Base-by-base conservation (phyloP, 2,888 invertebrate species). In the Diplolepis rosae region DNA sequence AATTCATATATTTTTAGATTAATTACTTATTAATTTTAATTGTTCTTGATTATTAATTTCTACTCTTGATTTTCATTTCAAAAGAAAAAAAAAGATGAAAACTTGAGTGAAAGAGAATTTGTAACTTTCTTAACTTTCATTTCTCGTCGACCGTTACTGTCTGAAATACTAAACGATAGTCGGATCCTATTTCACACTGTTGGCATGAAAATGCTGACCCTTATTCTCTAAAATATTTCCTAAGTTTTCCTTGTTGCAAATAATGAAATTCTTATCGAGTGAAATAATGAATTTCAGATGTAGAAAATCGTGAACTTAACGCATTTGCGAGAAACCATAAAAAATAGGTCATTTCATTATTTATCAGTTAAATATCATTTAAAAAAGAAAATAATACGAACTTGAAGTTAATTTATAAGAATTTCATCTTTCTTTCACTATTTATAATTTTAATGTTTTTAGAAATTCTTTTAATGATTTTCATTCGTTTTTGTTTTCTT, bases 151-250 rank as follows among this genome's bases (percentile, higher is more conserved):
- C 61, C 61, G n/a, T n/a, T n/a, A n/a, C n/a, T n/a, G n/a, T n/a
- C n/a, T n/a, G 61, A 61, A 61, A 35, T 61, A 61, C 24, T 27
- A 11, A 32, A 35, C 15, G 27, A 51, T 27, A 28, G 13, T 52
- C 9, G 13, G 18, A 18, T 56, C 7, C 22, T n/a, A 6, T 61
- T 61, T 27, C 39, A 39, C 39, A 5, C n/a, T 22, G 22, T 24
- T 13, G 24, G 22, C 24, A n/a, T 56, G 4, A 35, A 22, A 56
- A 30, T 66, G 18, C 73, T 65, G 81, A 82, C 80, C 30, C n/a
- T 50, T 66, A 28, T 2, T 52, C 32, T 4, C 22, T 39, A 27
- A 66, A 28, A 50, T 50, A 51, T 50, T 70, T 35, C 7, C 27
- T n/a, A 28, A 50, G 32, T 39, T 50, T 70, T 35, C 7, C 27